Conservation (phyloP, 2,113 vertebrate species). For the Alces alces region DNA sequence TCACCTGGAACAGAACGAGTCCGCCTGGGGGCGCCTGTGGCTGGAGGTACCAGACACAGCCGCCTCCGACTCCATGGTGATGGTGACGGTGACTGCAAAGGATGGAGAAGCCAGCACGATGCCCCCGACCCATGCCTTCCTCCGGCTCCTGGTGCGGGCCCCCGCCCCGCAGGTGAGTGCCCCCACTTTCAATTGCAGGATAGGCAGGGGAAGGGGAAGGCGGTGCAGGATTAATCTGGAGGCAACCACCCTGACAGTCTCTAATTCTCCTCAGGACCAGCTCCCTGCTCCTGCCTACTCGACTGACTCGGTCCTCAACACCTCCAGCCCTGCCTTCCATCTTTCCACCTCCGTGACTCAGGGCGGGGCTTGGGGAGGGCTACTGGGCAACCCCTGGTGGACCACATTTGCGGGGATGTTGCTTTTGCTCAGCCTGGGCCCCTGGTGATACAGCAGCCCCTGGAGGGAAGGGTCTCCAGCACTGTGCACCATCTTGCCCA, state of each 20-base stretch:
- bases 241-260: not conserved
- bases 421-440: constrained; percentile 76
- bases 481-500: not conserved
- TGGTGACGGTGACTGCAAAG: constrained; percentile 78
- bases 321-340: not conserved
- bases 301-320: not conserved
- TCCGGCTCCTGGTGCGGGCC: constrained; percentile 78
- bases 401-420: constrained; percentile 51
- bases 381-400: not conserved
- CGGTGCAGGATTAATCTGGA: not conserved
- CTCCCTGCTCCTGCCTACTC: not conserved
- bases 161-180: not conserved
- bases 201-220: too few species aligned
- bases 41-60: constrained; percentile 78
- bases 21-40: constrained; percentile 74
- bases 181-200: not conserved
- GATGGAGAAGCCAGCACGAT: not conserved
- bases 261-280: constrained; percentile 1
- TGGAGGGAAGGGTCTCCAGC: constrained; percentile 58
- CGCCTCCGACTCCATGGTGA: constrained; percentile 72
- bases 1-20: constrained; percentile 62
- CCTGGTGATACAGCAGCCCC: constrained; percentile 76
- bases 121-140: constrained; percentile 77
- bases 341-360: not conserved
- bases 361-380: not conserved